Percentiles rank a stretch among this genome's conserved stretches.
Evolutionary conservation across 1,140 invertebrate species (phyloP).

Genomic region (Anoplophora glabripennis): DNA sequence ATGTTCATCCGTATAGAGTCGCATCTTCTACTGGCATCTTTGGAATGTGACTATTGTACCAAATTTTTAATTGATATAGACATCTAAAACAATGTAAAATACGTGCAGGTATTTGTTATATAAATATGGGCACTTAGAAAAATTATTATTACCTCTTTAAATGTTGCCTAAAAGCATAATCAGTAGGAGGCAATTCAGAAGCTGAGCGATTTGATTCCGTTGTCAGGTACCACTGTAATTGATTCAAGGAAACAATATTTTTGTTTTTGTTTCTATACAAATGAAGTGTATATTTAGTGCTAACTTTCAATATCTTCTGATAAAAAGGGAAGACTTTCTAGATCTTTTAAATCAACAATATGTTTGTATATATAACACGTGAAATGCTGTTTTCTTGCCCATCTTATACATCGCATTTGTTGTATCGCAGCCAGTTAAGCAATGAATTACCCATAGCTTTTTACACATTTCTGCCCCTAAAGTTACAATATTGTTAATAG

Average conservation of each 20-base stretch:
- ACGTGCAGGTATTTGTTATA: background rate
- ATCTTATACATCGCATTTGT: background rate
- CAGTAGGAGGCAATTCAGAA: background rate
- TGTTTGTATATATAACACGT: too few species aligned
- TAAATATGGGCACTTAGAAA: background rate
- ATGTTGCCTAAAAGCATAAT: background rate
- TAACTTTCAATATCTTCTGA: background rate
- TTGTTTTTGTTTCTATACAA: background rate
- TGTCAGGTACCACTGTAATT: background rate
- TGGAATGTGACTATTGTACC: background rate
- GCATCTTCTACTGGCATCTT: background rate
- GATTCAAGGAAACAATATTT: background rate
- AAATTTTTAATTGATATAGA: background rate
- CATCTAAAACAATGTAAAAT: background rate
- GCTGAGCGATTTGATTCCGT: background rate
- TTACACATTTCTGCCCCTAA: background rate
- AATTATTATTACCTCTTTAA: background rate
- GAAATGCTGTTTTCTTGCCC: too few species aligned
- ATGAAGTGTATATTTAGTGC: too few species aligned
- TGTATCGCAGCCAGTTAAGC: background rate
- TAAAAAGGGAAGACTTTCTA: background rate
- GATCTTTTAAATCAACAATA: background rate
- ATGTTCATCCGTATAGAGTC: background rate
- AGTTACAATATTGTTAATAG: slow-evolving; percentile 1
- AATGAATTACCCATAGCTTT: background rate